Evolutionary conservation across 2,797 vertebrate species (phyloP), one percentile per base, ranked within the genome.

Genomic region (Distichodus sexfasciatus): DNA sequence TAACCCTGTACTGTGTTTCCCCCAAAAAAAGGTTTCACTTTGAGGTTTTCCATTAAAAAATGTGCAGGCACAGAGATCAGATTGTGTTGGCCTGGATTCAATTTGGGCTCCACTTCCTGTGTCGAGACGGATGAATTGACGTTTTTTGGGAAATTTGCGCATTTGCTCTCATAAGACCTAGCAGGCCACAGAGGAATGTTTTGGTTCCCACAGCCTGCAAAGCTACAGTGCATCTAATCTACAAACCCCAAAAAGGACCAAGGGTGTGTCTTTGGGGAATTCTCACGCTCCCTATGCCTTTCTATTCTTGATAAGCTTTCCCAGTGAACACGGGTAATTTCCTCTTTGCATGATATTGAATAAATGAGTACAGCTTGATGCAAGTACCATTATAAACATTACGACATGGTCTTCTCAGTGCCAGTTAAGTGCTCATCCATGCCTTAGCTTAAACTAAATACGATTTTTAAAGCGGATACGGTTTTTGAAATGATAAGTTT

Each of bases 151-250:
- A 87, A 87, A 82, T 70, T 53, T 82, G 72, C 77, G 74, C 68
- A 83, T 81, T 77, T 83, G 81, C 80, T 83, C 74, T 83, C 71
- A 69, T 53, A 83, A 85, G 79, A 81, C 77, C 72, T 82, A 74
- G 75, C 76, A 74, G 69, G 78, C 82, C 78, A 71, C 83, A 69
- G 77, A 79, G 83, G 81, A 86, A 77, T 82, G 76, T 21, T 23
- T 50, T 44, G 60, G 73, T 90, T 90, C 86, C 84, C 87, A 87
- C 83, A 76, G 69, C 78, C 78, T 74, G 50, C 28, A 44, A 44
- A 43, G 10, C 59, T 24, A 47, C 76, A 79, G 84, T 86, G 51
- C 69, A 59, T 43, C 19, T 63, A 17, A 70, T 62, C 82, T 79
- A 55, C 19, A 9, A 65, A 38, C 77, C 76, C 75, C 66, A 66